These are phyloP conservation scores for Lepilemur ruficaudatus DNA, from an alignment of 2,797 vertebrate genomes.

Conservation along the genomic window DNA sequence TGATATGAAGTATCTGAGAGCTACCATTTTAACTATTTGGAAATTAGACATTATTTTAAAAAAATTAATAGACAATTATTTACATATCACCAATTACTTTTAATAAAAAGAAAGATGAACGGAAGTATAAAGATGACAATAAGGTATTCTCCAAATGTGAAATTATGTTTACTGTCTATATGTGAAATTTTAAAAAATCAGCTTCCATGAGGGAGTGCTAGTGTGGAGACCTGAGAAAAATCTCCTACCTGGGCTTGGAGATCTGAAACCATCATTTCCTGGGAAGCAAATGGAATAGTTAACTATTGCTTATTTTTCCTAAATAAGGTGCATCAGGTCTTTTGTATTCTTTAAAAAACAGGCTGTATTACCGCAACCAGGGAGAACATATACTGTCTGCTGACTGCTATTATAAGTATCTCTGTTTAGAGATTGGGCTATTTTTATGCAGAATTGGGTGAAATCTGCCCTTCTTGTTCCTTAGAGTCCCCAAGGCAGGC, in stretches of 20 bases:
- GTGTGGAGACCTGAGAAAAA: background rate
- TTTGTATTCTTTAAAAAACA: background rate
- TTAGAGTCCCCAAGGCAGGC: background rate
- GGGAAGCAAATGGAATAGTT: background rate
- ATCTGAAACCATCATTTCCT: background rate
- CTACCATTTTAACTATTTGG: background rate
- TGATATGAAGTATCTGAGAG: background rate
- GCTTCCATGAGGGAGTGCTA: background rate
- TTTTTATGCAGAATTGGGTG: background rate
- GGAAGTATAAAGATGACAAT: background rate
- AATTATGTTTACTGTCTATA: background rate
- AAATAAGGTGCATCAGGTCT: background rate
- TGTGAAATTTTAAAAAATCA: background rate
- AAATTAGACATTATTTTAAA: background rate
- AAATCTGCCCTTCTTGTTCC: background rate
- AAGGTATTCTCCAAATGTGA: background rate
- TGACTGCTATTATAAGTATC: background rate
- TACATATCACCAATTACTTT: background rate
- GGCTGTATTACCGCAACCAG: background rate
- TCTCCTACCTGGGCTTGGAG: background rate
- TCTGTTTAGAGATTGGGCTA: background rate
- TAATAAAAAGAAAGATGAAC: background rate
- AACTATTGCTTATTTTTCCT: background rate
- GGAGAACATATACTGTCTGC: rapidly evolving
- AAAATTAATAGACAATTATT: background rate